A percentile compares a stretch with the other conserved stretches of the same genome.
phyloP scores from a whole-genome alignment of 2,113 vertebrate genomes.

The Clarias macrocephalus region DNA sequence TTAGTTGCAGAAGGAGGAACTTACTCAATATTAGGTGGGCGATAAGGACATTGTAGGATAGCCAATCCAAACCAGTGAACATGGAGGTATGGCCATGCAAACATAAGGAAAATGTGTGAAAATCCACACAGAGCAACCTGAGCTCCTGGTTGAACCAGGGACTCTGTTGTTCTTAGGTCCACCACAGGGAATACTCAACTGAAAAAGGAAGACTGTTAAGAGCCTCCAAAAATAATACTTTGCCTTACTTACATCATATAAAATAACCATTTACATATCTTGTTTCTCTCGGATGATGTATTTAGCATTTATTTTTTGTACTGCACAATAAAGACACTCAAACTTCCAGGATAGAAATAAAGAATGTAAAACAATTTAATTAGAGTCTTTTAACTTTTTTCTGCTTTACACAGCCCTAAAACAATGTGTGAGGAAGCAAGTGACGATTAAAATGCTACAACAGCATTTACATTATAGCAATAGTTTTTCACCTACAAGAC shows the following conservation, averaged over 20 bases:
- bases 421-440: not conserved
- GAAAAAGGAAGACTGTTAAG: not conserved
- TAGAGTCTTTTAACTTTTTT: not conserved
- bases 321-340: not conserved
- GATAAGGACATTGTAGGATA: not conserved
- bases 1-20: no score
- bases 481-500: not conserved
- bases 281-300: not conserved
- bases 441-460: not conserved
- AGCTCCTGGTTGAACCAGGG: not conserved
- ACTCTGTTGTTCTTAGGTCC: not conserved
- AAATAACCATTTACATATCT: not conserved
- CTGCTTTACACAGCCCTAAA: constrained; percentile 11
- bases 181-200: not conserved
- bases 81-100: not conserved
- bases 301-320: not conserved
- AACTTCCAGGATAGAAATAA: constrained; percentile 4
- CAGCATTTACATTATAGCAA: not conserved
- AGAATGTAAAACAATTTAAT: not conserved
- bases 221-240: not conserved
- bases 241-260: not conserved
- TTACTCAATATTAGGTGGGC: no score
- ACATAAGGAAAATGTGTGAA: not conserved
- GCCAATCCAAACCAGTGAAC: not conserved
- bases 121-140: not conserved